These are phyloP conservation scores for Porites rus DNA, from an alignment of 92 coral and sea anemone genomes.

Conservation along the genomic window DNA sequence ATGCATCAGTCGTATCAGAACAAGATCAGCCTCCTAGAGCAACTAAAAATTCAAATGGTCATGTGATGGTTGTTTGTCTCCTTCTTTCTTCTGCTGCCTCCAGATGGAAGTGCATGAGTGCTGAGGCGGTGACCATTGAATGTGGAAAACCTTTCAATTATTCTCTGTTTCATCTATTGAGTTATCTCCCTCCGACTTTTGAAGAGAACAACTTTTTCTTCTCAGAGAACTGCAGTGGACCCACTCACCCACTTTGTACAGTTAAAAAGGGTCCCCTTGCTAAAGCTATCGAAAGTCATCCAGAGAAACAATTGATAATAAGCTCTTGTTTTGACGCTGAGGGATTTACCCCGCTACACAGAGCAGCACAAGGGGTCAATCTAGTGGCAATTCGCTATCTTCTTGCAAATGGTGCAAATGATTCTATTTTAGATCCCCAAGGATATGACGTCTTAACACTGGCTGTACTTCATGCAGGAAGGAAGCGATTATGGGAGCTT, in stretches of 20 bases:
- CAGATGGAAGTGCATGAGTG: not conserved
- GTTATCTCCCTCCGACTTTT: constrained; percentile 11
- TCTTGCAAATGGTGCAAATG: no score
- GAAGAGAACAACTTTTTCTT: not conserved
- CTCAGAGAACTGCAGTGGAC: constrained; percentile 41
- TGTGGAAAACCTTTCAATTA: constrained; percentile 41
- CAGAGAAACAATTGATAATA: no score
- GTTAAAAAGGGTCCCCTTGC: constrained; percentile 6
- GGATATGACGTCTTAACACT: no score
- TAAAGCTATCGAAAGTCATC: no score
- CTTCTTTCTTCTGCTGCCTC: constrained; percentile 9
- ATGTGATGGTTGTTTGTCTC: constrained; percentile 11
- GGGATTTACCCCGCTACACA: no score
- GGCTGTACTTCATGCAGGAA: no score
- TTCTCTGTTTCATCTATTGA: constrained; percentile 52
- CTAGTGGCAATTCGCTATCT: no score
- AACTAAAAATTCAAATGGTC: not conserved
- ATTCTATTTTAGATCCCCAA: no score
- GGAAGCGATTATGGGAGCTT: no score
- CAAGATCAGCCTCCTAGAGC: not conserved
- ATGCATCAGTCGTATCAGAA: not conserved
- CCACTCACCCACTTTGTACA: constrained; percentile 33
- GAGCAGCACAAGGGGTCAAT: no score
- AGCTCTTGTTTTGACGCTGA: no score
- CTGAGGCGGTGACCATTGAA: not conserved